phyloP scores from a whole-genome alignment of 64 coral and sea anemone genomes.

The Pocillopora damicornis region DNA sequence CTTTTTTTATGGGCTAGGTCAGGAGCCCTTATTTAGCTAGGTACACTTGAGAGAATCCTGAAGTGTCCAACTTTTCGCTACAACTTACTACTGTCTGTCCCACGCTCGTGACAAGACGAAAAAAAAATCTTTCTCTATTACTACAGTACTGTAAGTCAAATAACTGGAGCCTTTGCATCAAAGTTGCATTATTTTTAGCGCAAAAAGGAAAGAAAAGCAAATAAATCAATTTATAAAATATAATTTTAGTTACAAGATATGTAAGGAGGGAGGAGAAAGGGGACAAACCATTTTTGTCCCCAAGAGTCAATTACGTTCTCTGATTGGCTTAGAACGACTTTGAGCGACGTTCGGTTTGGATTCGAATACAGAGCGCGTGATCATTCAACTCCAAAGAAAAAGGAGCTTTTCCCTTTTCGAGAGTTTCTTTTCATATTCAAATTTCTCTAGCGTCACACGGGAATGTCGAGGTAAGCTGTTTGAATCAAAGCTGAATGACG shows the following conservation, averaged over 20 bases:
- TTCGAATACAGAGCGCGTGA: constrained; percentile 30
- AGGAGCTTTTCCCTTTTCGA: neutral
- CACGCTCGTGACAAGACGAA: no score
- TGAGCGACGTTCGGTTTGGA: constrained; percentile 15
- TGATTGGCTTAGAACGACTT: neutral
- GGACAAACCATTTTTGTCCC: neutral
- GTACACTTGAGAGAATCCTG: no score
- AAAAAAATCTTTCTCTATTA: no score
- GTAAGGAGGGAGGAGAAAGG: neutral
- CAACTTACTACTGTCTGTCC: no score
- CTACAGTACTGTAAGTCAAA: no score
- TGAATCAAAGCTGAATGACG: constrained; percentile 29
- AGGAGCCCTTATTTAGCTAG: no score
- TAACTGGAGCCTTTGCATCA: no score
- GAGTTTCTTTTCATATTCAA: constrained; percentile 45
- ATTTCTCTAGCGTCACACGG: constrained; percentile 18
- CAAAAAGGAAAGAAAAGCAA: neutral
- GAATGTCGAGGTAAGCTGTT: constrained; percentile 25
- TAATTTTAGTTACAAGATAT: no score
- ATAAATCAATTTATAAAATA: neutral
- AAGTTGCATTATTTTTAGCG: no score
- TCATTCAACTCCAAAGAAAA: neutral
- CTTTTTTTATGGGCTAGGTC: no score
- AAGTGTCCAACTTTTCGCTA: no score
- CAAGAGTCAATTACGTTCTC: neutral